Percentiles rank a stretch among this genome's conserved stretches.
Conservation (phyloP, 2,113 vertebrate genomes). For the Abramis brama region DNA sequence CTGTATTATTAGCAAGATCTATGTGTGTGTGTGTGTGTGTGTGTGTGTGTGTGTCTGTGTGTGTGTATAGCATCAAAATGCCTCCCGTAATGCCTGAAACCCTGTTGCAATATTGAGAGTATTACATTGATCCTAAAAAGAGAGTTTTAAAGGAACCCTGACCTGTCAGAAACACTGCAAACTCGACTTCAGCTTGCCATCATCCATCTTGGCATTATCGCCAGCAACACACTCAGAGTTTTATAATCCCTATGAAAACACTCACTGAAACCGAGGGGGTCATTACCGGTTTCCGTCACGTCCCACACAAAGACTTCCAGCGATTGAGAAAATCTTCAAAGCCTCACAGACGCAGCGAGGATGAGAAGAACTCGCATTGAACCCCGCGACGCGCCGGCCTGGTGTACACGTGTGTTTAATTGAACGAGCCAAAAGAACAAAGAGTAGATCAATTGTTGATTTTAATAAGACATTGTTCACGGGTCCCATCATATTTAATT, state of each 20-base stretch:
- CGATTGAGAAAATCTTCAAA: conserved; percentile 32
- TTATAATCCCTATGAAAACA: not conserved
- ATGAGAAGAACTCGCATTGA: conserved; percentile 11
- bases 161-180: conserved; percentile 12
- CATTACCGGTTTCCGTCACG: not conserved
- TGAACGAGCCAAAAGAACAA: conserved; percentile 46
- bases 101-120: not conserved
- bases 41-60: not conserved
- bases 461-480: conserved; percentile 61
- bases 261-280: not conserved
- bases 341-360: not conserved
- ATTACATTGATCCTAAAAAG: not conserved
- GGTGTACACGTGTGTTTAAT: conserved; percentile 49
- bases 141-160: not conserved
- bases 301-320: conserved; percentile 1
- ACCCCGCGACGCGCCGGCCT: conserved; percentile 17
- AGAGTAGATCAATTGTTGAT: conserved; percentile 48
- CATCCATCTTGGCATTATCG: not conserved
- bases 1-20: not conserved
- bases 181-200: not conserved
- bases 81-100: not conserved
- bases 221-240: conserved; percentile 4
- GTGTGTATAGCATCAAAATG: not conserved
- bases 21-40: no score
- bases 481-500: conserved; percentile 55